phyloP scores from a whole-genome alignment of 2,888 invertebrate species.

The Dasysyrphus albostriatus region DNA sequence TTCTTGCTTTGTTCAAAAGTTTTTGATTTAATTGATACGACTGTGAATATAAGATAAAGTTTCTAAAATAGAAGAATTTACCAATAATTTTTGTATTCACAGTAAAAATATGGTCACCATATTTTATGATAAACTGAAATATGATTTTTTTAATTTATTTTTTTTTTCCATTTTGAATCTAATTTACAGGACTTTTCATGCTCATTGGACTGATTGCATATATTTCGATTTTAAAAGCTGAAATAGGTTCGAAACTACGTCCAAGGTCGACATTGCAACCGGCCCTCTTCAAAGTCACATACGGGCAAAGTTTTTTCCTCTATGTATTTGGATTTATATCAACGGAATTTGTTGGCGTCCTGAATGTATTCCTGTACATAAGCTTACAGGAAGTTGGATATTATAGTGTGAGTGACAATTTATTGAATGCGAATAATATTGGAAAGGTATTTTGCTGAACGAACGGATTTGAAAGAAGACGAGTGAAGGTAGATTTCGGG shows the following conservation, averaged over 20 bases:
- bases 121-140: neutral
- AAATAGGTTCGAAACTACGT: constrained; percentile 93
- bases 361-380: constrained; percentile 94
- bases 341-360: constrained; percentile 93
- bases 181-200: constrained; percentile 91
- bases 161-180: constrained; percentile 31
- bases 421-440: neutral
- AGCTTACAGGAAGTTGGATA: constrained; percentile 82
- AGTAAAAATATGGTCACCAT: neutral
- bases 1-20: no score
- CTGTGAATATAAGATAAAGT: no score
- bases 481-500: neutral
- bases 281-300: constrained; percentile 92
- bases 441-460: neutral
- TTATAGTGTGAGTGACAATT: constrained; percentile 80
- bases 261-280: constrained; percentile 91
- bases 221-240: constrained; percentile 96
- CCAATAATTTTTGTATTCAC: neutral
- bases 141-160: neutral
- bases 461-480: neutral
- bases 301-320: constrained; percentile 94
- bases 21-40: no score
- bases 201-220: constrained; percentile 96
- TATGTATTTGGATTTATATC: constrained; percentile 93
- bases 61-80: no score